Evolutionary conservation across 1,140 invertebrate genomes (phyloP).

Genomic region (Rhynchophorus ferrugineus): DNA sequence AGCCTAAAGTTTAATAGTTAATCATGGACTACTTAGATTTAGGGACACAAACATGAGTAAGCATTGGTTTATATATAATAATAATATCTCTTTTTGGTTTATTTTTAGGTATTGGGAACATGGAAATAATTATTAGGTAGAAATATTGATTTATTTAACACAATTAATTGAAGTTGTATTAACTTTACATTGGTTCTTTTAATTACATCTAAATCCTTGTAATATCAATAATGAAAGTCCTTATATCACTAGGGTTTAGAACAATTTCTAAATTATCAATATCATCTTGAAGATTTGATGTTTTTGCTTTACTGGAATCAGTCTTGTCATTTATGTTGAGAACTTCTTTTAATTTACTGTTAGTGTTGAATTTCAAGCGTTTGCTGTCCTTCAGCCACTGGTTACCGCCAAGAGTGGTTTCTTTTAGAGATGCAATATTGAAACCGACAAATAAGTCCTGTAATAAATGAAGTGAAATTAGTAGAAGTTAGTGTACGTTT

Average conservation of each 20-base stretch:
- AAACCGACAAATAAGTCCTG: slow-evolving; percentile 31
- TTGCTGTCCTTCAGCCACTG: slow-evolving; percentile 29
- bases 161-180: too few species aligned
- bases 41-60: too few species aligned
- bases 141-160: too few species aligned
- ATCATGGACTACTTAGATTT: too few species aligned
- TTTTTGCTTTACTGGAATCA: background rate
- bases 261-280: background rate
- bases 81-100: too few species aligned
- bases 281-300: background rate
- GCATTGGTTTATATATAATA: too few species aligned
- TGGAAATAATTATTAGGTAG: too few species aligned
- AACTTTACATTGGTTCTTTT: background rate
- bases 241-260: background rate
- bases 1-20: too few species aligned
- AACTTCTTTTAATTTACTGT: background rate
- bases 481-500: background rate
- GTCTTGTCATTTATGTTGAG: background rate
- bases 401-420: slow-evolving; percentile 32
- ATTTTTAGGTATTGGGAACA: too few species aligned
- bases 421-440: slow-evolving; percentile 26
- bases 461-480: slow-evolving; percentile 11
- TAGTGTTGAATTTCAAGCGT: slow-evolving; percentile 22
- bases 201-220: background rate
- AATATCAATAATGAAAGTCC: background rate